Conservation (phyloP, 1,140 invertebrate species). For the Eumeta japonica region DNA sequence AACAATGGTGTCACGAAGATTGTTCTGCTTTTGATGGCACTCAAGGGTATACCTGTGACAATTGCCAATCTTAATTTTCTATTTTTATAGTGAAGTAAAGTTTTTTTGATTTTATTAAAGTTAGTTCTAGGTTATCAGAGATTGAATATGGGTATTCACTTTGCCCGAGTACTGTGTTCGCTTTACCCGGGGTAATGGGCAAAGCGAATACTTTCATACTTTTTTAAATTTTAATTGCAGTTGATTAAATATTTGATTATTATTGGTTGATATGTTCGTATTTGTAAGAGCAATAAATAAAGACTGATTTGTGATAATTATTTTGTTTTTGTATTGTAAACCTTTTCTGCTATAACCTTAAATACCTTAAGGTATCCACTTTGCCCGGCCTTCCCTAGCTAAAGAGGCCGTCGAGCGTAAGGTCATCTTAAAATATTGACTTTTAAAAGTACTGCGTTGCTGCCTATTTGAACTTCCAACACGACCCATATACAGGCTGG, state of each 20-base stretch:
- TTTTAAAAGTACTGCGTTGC: too few species aligned
- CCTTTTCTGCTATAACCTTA: too few species aligned
- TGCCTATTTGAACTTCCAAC: too few species aligned
- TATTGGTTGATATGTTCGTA: slow-evolving; percentile 9
- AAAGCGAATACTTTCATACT: slow-evolving; percentile 19
- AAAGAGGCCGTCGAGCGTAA: too few species aligned
- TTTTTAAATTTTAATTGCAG: slow-evolving; percentile 20
- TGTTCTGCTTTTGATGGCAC: slow-evolving; percentile 19
- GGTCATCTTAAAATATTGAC: too few species aligned
- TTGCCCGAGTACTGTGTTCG: slow-evolving; percentile 17
- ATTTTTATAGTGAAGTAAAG: slow-evolving; percentile 7
- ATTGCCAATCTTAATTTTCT: slow-evolving; percentile 14
- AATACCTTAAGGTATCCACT: too few species aligned
- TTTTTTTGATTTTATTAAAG: slow-evolving; percentile 10
- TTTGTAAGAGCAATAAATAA: slow-evolving; percentile 17
- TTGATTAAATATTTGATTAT: slow-evolving; percentile 17
- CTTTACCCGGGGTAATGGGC: slow-evolving; percentile 17
- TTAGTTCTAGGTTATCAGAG: slow-evolving; percentile 6
- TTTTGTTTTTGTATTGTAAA: too few species aligned
- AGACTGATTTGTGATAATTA: too few species aligned
- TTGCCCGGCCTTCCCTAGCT: too few species aligned
- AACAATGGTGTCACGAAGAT: slow-evolving; percentile 25
- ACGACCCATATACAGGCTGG: too few species aligned
- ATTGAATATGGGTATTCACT: slow-evolving; percentile 13
- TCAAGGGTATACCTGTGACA: slow-evolving; percentile 15